These are phyloP conservation scores for Scelioninae gen. 2 DNA, from an alignment of 2,888 invertebrate species.

Conservation along the genomic window DNA sequence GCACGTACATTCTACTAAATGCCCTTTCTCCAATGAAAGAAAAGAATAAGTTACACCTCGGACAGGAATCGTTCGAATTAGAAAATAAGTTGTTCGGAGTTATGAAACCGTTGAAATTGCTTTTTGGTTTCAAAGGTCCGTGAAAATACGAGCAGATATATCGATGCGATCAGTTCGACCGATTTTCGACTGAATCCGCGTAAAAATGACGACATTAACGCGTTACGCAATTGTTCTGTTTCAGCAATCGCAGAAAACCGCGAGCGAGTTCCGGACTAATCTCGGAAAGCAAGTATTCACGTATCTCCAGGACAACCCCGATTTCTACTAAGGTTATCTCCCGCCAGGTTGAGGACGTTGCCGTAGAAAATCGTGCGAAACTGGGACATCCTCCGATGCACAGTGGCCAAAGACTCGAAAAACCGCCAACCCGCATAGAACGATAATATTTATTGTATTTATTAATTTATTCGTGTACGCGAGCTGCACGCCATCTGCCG, in stretches of 20 bases:
- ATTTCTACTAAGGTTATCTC: slow-evolving; percentile 62
- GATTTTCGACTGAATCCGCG: too few species aligned
- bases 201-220: not conserved
- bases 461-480: slow-evolving; percentile 55
- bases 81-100: slow-evolving; percentile 4
- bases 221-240: slow-evolving; percentile 48
- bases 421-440: slow-evolving; percentile 11
- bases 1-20: slow-evolving; percentile 29
- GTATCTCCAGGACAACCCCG: slow-evolving; percentile 71
- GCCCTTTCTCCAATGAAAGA: slow-evolving; percentile 40
- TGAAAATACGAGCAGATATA: too few species aligned
- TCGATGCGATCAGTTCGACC: too few species aligned
- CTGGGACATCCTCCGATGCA: slow-evolving; percentile 22
- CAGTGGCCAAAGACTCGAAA: slow-evolving; percentile 55
- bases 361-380: slow-evolving; percentile 44
- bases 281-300: slow-evolving; percentile 69
- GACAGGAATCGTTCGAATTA: slow-evolving; percentile 24
- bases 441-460: slow-evolving; percentile 56
- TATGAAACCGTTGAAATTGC: too few species aligned
- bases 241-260: slow-evolving; percentile 70
- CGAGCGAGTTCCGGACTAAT: slow-evolving; percentile 68
- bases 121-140: too few species aligned
- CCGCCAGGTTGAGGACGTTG: slow-evolving; percentile 24
- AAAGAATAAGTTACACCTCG: slow-evolving; percentile 27
- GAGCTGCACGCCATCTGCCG: not conserved